Evolutionary conservation across 2,888 invertebrate species (phyloP).

Genomic region (Monoplex corrugatus): DNA sequence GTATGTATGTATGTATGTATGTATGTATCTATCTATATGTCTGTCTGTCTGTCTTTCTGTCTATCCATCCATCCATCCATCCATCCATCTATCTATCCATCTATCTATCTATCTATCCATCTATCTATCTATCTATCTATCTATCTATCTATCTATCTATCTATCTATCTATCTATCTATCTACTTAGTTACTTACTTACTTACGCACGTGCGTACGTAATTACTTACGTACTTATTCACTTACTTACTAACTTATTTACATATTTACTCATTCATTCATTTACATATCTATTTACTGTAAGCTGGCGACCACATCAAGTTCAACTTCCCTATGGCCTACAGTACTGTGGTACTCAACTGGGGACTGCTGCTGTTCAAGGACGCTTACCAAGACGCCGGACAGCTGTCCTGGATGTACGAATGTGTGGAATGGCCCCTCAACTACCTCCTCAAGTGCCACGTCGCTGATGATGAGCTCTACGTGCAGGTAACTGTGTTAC

Average conservation of each 20-base stretch:
- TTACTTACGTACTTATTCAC: no score
- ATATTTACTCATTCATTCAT: no score
- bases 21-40: background rate
- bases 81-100: background rate
- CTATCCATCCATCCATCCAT: no score
- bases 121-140: background rate
- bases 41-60: no score
- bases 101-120: background rate
- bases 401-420: constrained; percentile 69
- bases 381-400: constrained; percentile 67
- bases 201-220: no score
- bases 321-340: constrained; percentile 75
- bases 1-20: background rate
- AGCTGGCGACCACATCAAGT: constrained; percentile 76
- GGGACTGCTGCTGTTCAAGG: constrained; percentile 70
- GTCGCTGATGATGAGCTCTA: constrained; percentile 75
- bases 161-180: no score
- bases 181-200: no score
- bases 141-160: background rate
- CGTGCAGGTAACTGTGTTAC: no score
- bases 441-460: constrained; percentile 85
- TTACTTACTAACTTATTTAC: no score
- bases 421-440: constrained; percentile 85
- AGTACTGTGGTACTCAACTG: constrained; percentile 69
- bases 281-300: background rate